Conservation (phyloP, 2,888 invertebrate genomes). For the Tiliacea citrago region DNA sequence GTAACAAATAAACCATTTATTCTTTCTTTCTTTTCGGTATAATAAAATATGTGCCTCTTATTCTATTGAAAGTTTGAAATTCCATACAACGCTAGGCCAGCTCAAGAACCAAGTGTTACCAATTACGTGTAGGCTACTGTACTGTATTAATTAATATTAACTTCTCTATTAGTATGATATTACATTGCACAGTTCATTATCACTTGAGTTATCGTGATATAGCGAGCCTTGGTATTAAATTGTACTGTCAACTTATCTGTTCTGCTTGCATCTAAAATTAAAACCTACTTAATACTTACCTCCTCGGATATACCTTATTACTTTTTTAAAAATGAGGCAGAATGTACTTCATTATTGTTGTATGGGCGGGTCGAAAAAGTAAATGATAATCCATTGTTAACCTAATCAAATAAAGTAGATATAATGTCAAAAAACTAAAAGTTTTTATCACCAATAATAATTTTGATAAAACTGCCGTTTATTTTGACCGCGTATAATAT, state of each 20-base stretch:
- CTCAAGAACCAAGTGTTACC: background rate
- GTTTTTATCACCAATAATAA: no score
- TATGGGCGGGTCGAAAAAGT: no score
- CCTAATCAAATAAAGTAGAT: no score
- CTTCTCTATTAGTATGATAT: background rate
- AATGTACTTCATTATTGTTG: no score
- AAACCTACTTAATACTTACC: background rate
- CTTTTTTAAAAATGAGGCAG: no score
- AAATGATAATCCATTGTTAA: no score
- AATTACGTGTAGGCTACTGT: background rate
- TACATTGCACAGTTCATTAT: constrained; percentile 14
- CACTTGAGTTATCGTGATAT: constrained; percentile 16
- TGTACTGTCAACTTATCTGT: constrained; percentile 11
- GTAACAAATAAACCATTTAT: no score
- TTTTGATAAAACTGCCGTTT: no score
- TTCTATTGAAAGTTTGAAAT: background rate
- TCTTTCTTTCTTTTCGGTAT: background rate
- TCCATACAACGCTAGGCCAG: background rate
- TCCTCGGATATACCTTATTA: no score
- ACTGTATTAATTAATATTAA: background rate
- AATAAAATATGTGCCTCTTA: no score
- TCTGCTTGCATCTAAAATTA: constrained; percentile 1
- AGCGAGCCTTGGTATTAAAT: constrained; percentile 23
- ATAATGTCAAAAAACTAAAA: no score
- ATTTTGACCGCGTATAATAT: no score